Base-by-base conservation (phyloP, 2,113 vertebrate genomes). In the Cyrtonyx montezumae region DNA sequence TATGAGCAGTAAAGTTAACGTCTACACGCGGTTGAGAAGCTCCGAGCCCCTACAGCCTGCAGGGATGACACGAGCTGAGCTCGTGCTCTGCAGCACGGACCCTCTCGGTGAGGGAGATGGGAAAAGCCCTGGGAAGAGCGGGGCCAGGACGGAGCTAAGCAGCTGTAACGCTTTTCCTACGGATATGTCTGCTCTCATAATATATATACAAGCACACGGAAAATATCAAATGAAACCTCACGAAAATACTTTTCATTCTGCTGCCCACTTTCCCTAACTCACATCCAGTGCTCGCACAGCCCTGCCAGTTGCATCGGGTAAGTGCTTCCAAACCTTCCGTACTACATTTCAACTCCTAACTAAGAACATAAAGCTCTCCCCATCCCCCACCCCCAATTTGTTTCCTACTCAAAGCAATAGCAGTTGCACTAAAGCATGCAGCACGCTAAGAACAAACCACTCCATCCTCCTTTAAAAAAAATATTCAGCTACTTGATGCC, bases 101-200 rank as follows among this genome's bases (percentile, higher is more conserved):
- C 26, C 67, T 8, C 2, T 17, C 36, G 15, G 23, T 12, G 12
- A 28, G 19, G 5, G 30, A 15, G 68, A 48, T 1, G 1, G 45
- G 42, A 43, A 36, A 67, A 84, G 36, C 11, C 0, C 0, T 1
- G 3, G 2, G 25, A 77, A 21, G 19, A 42, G 0, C 0, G 4
- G 34, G 34, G 19, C 30, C 43, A 1, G 0, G 13, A 49, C 1
- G 1, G 42, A 43, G 16, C 17, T 28, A 25, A 34, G 21, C 21
- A 30, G 30, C 13, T 36, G 13, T 20, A 66, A 48, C 1, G 1
- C 5, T 37, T 55, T 9, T 5, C 26, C 11, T 30, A 11, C 1
- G 4, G 14, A 13, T 1, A 3, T 30, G 51, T 53, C 51, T 20
- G n/a, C 12, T 10, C 21, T 37, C 19, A 20, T 15, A 30, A 20